Evolutionary conservation across 2,888 invertebrate species (phyloP).

Genomic region (Phytoseiulus persimilis): DNA sequence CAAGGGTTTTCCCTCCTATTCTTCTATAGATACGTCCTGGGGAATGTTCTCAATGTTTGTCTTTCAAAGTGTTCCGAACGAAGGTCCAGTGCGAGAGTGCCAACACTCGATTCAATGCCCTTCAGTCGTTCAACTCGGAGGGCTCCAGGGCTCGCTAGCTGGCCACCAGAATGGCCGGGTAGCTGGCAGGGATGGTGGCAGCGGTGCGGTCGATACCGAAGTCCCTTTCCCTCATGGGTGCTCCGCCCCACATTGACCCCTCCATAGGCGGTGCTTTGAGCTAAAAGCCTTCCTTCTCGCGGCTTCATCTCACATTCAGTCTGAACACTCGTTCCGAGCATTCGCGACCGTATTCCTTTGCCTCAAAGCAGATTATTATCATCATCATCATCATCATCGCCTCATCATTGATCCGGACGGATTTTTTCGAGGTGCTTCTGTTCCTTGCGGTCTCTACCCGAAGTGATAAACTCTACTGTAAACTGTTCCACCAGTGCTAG

Average conservation of each 20-base stretch:
- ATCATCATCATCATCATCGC: not conserved
- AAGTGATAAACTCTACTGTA: not conserved
- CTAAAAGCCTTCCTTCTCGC: not conserved
- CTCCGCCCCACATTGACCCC: constrained; percentile 5
- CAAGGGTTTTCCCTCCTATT: no score
- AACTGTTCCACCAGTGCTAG: not conserved
- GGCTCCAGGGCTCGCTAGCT: not conserved
- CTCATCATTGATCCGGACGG: not conserved
- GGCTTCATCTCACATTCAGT: constrained; percentile 5
- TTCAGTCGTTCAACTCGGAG: not conserved
- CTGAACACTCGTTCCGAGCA: not conserved
- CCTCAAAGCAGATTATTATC: not conserved
- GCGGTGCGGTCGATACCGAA: not conserved
- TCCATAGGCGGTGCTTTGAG: constrained; percentile 5
- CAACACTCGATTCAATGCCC: not conserved
- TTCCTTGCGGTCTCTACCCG: not conserved
- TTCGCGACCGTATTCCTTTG: not conserved
- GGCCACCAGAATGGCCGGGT: not conserved
- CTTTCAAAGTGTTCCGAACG: not conserved
- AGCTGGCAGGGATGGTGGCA: not conserved
- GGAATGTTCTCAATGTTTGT: no score
- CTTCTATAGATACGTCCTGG: no score
- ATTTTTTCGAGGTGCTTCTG: not conserved
- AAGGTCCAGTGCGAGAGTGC: not conserved
- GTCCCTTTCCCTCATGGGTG: not conserved